Evolutionary conservation across 2,888 invertebrate species (phyloP).

Genomic region (Pilophorus perplexus): DNA sequence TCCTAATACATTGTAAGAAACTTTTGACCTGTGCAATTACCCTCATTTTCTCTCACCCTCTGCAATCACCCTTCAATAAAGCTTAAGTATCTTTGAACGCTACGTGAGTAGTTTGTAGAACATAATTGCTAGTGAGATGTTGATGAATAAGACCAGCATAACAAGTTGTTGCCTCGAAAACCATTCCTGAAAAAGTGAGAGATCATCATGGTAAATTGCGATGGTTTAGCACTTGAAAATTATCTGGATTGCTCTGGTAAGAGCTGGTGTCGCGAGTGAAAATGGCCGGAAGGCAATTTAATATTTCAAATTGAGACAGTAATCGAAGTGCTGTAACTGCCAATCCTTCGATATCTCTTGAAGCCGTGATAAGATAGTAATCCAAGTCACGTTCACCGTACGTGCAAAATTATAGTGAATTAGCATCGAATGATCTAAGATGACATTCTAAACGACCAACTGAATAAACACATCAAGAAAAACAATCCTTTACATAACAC

Average conservation of each 20-base stretch:
- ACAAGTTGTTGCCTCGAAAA: conserved; percentile 93
- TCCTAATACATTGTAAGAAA: conserved; percentile 1
- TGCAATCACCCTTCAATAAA: conserved; percentile 5
- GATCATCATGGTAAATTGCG: background rate
- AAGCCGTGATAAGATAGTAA: too few species aligned
- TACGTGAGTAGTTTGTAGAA: conserved; percentile 95
- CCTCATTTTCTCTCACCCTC: conserved; percentile 3
- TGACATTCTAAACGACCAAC: too few species aligned
- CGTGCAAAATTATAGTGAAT: too few species aligned
- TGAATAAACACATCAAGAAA: too few species aligned
- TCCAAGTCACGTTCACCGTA: too few species aligned
- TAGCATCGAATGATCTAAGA: too few species aligned
- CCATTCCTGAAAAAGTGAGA: conserved; percentile 75
- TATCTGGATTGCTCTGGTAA: background rate
- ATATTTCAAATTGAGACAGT: too few species aligned
- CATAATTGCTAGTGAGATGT: conserved; percentile 90
- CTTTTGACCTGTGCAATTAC: conserved; percentile 3
- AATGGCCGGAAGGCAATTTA: too few species aligned
- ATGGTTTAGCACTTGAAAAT: too few species aligned
- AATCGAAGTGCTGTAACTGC: too few species aligned
- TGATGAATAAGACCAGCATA: conserved; percentile 88
- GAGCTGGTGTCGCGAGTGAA: background rate
- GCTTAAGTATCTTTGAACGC: conserved; percentile 51
- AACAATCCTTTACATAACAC: too few species aligned
- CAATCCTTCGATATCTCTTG: too few species aligned